phyloP scores from a whole-genome alignment of 2,888 invertebrate genomes.

The Protophormia terraenovae region DNA sequence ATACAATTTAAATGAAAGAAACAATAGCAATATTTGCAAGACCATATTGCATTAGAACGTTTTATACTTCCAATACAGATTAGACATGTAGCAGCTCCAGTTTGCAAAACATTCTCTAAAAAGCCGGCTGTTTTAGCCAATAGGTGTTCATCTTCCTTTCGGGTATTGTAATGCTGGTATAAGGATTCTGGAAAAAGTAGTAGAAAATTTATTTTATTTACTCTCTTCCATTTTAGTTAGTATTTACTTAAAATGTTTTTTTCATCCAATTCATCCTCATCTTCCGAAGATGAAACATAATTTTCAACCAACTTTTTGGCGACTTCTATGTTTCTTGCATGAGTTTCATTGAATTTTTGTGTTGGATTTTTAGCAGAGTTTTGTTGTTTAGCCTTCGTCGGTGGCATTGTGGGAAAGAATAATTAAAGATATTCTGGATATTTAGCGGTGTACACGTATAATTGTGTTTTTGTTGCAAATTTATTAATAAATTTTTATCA shows the following conservation, averaged over 20 bases:
- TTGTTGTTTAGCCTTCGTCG: constrained; percentile 32
- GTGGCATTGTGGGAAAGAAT: constrained; percentile 27
- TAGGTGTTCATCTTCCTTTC: constrained; percentile 64
- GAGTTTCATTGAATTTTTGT: constrained; percentile 81
- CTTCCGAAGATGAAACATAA: constrained; percentile 82
- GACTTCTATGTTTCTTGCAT: constrained; percentile 82
- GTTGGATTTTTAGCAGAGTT: constrained; percentile 13
- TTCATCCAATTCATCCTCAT: constrained; percentile 83
- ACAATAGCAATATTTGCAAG: constrained; percentile 90
- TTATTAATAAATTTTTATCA: not conserved
- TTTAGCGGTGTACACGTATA: constrained; percentile 43
- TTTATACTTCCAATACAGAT: constrained; percentile 95
- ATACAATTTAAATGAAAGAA: constrained; percentile 94
- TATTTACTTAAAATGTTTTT: constrained; percentile 81
- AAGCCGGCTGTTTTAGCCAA: constrained; percentile 86
- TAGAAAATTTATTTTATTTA: not conserved
- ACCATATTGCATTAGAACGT: constrained; percentile 92
- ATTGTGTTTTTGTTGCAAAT: not conserved
- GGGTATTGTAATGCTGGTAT: constrained; percentile 81
- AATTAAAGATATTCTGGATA: not conserved
- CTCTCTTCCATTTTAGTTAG: not conserved
- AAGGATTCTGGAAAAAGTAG: constrained; percentile 80
- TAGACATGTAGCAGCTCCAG: constrained; percentile 91
- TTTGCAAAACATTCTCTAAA: constrained; percentile 89
- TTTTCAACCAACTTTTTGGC: constrained; percentile 82